Conservation (phyloP, 2,113 vertebrate species). For the Anoura caudifer region DNA sequence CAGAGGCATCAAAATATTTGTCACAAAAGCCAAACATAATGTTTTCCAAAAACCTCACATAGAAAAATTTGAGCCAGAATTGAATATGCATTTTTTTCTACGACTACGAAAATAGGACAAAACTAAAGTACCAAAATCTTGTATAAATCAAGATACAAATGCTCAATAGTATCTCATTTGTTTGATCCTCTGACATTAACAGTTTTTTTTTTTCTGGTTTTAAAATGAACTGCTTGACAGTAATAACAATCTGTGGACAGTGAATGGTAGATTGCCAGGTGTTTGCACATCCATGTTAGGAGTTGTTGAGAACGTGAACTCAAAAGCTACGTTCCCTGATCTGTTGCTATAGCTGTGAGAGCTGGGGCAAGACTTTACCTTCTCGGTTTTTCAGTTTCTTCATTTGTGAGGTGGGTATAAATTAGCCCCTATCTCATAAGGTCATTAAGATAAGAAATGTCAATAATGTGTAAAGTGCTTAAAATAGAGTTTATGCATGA, state of each 20-base stretch:
- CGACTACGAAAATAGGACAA: not conserved
- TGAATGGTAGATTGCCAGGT: not conserved
- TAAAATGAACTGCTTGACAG: not conserved
- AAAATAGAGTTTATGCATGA: not conserved
- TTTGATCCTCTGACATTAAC: not conserved
- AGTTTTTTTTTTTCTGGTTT: not conserved
- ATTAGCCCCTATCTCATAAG: not conserved
- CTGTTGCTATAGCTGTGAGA: not conserved
- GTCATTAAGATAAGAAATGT: not conserved
- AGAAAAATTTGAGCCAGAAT: not conserved
- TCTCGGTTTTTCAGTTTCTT: not conserved
- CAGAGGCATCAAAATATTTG: constrained; percentile 12
- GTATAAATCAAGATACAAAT: not conserved
- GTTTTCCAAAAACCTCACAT: not conserved
- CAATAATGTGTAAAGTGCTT: not conserved
- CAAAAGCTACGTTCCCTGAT: not conserved
- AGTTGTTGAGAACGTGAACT: not conserved
- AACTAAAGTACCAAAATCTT: not conserved
- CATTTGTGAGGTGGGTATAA: not conserved
- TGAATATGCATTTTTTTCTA: not conserved
- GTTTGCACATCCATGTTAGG: not conserved
- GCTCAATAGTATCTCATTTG: not conserved
- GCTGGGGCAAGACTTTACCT: not conserved
- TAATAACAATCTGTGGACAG: not conserved
- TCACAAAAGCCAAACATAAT: not conserved